phyloP scores from a whole-genome alignment of 2,797 vertebrate genomes.

The Tangara arthus region DNA sequence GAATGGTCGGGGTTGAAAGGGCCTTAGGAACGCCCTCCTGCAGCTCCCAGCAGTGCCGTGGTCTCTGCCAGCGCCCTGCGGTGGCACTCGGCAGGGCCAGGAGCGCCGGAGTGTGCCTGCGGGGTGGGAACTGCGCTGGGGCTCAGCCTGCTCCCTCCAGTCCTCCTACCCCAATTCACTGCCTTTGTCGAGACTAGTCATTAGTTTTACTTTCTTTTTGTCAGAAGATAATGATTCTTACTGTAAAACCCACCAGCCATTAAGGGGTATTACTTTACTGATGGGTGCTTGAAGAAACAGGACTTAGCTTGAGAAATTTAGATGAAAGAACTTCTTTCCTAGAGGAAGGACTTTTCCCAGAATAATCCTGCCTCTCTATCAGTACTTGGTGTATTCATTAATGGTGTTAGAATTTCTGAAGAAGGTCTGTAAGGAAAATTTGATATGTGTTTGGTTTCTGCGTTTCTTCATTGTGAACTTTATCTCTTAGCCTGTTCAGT shows the following conservation, averaged over 20 bases:
- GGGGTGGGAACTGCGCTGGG: rapidly evolving
- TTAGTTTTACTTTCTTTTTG: not conserved
- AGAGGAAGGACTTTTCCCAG: not conserved
- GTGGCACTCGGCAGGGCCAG: rapidly evolving
- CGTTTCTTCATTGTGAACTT: not conserved
- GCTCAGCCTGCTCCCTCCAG: not conserved
- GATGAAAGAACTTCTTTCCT: not conserved
- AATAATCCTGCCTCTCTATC: not conserved
- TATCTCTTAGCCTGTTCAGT: not conserved
- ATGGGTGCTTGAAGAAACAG: not conserved
- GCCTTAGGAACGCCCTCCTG: not conserved
- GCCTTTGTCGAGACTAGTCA: not conserved
- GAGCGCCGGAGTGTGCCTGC: rapidly evolving
- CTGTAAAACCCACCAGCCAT: not conserved
- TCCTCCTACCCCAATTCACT: not conserved
- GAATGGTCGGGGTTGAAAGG: no score
- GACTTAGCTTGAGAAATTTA: not conserved
- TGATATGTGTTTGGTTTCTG: not conserved
- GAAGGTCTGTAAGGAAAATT: not conserved
- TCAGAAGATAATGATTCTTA: not conserved
- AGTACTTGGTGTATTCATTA: not conserved
- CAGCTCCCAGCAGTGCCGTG: rapidly evolving
- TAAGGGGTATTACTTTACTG: not conserved
- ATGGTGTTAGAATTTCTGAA: not conserved
- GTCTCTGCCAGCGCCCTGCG: not conserved